Base-by-base conservation (phyloP, 2,113 vertebrate genomes). In the Hystrix cristata region DNA sequence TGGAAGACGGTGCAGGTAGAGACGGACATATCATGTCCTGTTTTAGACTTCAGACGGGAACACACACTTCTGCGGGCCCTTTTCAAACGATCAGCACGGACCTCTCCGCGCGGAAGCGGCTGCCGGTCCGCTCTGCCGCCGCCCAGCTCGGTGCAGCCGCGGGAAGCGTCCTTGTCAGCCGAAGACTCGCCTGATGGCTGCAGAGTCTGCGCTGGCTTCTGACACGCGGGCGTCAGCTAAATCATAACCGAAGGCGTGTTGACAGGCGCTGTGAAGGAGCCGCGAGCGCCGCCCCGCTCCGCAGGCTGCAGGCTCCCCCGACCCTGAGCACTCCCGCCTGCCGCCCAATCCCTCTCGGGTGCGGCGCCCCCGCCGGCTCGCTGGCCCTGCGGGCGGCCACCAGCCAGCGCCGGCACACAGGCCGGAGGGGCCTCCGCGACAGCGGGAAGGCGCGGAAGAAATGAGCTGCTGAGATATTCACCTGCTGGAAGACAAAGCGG, bases 211-310 rank as follows among this genome's bases (percentile, higher is more conserved):
- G 93, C 96, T 87, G 97, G 84, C 84, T 98, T 95, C 53, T 94
- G 97, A 98, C 97, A 98, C 90, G 23, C 34, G 0, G 94, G 97
- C 98, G 98, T 98, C 98, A 98, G 98, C 98, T 98, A 98, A 98
- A 98, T 98, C 94, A 72, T 96, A 91, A 91, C 92, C 43, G 82
- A 98, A 96, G 43, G 55, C 95, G 96, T 90, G 98, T 98, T 98
- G 98, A 98, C 98, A 98, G 98, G 97, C 98, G 98, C 96, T 98
- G 98, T 97, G 98, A 99, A 98, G 96, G 90, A 94, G 98, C 64
- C 97, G 98, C 38, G 38, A 38, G 38, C 38, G 38, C 38, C 38
- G 38, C 38, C 38, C 38, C 38, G 38, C 38, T 38, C 38, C 38
- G 38, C 38, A 38, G 38, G 38, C 38, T 38, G 38, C 38, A 38